These are phyloP conservation scores for Macaria notata DNA, from an alignment of 2,888 invertebrate species.

Conservation along the genomic window DNA sequence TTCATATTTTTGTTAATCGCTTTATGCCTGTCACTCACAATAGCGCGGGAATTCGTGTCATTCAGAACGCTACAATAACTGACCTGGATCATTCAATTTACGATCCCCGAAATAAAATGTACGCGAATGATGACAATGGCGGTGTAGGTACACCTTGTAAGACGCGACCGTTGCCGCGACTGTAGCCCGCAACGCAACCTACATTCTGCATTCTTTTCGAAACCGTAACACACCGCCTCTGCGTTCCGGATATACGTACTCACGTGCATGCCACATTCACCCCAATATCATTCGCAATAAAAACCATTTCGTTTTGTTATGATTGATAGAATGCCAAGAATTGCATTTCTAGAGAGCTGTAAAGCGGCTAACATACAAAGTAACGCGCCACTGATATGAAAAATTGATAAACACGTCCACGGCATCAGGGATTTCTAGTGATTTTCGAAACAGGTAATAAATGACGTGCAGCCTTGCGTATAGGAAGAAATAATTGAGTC, in stretches of 20 bases:
- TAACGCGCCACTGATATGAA: slow-evolving; percentile 56
- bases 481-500: slow-evolving; percentile 1
- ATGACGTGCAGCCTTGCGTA: neutral
- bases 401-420: slow-evolving; percentile 46
- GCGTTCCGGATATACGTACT: slow-evolving; percentile 70
- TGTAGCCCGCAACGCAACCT: slow-evolving; percentile 77
- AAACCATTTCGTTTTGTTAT: slow-evolving; percentile 62
- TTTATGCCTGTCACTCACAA: slow-evolving; percentile 14
- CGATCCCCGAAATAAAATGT: slow-evolving; percentile 50
- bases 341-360: slow-evolving; percentile 76
- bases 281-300: slow-evolving; percentile 64
- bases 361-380: slow-evolving; percentile 54
- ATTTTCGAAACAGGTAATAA: neutral
- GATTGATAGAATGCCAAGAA: slow-evolving; percentile 56
- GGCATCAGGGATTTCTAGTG: neutral
- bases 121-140: slow-evolving; percentile 61
- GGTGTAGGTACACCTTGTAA: slow-evolving; percentile 65
- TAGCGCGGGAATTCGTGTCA: slow-evolving; percentile 22
- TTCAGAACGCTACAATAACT: slow-evolving; percentile 25
- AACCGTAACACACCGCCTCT: slow-evolving; percentile 80
- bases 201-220: slow-evolving; percentile 81
- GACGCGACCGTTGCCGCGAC: slow-evolving; percentile 54
- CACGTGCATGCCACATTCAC: slow-evolving; percentile 66
- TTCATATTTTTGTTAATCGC: slow-evolving; percentile 39
- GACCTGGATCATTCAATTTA: slow-evolving; percentile 43